phyloP scores from a whole-genome alignment of 1,140 invertebrate genomes.

The Carcinoscorpius rotundicauda region DNA sequence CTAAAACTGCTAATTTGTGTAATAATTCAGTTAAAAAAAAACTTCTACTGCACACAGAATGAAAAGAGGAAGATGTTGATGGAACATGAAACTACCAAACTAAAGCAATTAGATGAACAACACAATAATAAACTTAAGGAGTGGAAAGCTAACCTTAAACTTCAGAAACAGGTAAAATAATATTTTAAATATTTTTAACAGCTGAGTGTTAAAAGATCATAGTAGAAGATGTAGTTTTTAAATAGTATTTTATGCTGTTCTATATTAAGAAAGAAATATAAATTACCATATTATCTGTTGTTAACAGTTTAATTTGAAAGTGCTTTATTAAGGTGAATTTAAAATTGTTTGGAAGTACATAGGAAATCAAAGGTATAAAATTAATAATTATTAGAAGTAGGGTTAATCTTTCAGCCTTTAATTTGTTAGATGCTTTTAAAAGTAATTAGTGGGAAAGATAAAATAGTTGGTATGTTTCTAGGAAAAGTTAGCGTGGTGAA shows the following conservation, averaged over 20 bases:
- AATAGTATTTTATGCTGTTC: no score
- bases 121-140: constrained; percentile 71
- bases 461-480: no score
- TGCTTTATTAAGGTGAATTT: neutral
- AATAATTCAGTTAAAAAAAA: no score
- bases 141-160: constrained; percentile 78
- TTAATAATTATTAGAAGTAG: no score
- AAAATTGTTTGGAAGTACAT: neutral
- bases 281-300: neutral
- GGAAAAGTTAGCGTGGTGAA: no score
- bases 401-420: no score
- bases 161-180: constrained; percentile 71
- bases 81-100: constrained; percentile 88
- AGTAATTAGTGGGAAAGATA: no score
- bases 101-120: constrained; percentile 83
- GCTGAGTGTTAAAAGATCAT: no score
- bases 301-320: neutral
- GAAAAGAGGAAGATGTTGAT: constrained; percentile 71
- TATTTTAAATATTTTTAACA: neutral
- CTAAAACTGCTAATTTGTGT: no score
- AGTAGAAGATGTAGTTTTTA: no score
- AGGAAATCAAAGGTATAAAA: no score
- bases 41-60: constrained; percentile 32
- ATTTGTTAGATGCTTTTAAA: no score
- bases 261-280: neutral